Conservation (phyloP, 53 echinoderm and acorn worm genomes). For the Echinometra lucunter region DNA sequence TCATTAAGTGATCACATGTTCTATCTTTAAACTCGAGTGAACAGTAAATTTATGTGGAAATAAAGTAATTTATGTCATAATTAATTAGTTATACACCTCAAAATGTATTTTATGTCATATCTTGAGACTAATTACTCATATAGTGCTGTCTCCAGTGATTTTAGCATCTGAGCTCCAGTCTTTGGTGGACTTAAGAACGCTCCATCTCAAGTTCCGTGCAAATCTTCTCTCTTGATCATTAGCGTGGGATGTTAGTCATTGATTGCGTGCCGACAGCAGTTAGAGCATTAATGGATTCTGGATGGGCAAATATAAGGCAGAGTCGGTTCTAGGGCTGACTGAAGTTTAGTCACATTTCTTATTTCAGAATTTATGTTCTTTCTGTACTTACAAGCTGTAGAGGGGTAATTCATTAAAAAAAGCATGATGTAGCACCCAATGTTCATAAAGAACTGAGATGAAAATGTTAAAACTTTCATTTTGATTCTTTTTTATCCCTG, state of each 20-base stretch:
- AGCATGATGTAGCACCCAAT: not conserved
- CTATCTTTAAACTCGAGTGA: not conserved
- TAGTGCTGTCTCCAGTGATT: not conserved
- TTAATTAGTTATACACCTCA: not conserved
- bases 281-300: conserved; percentile 4
- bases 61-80: not conserved
- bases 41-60: not conserved
- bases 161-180: not conserved
- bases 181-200: not conserved
- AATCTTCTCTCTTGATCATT: not conserved
- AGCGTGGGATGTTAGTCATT: conserved; percentile 36
- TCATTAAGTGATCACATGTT: not conserved
- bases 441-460: not conserved
- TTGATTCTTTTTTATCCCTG: not conserved
- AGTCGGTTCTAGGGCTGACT: not conserved
- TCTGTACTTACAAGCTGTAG: not conserved
- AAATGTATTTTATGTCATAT: not conserved
- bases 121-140: conserved; percentile 28
- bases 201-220: conserved; percentile 21
- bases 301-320: not conserved
- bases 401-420: not conserved
- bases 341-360: not conserved
- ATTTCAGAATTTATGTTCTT: not conserved
- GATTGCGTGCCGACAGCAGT: conserved; percentile 19
- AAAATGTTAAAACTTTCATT: not conserved